phyloP scores from a whole-genome alignment of 2,888 invertebrate species.

The Lasioglossum leucozonium region DNA sequence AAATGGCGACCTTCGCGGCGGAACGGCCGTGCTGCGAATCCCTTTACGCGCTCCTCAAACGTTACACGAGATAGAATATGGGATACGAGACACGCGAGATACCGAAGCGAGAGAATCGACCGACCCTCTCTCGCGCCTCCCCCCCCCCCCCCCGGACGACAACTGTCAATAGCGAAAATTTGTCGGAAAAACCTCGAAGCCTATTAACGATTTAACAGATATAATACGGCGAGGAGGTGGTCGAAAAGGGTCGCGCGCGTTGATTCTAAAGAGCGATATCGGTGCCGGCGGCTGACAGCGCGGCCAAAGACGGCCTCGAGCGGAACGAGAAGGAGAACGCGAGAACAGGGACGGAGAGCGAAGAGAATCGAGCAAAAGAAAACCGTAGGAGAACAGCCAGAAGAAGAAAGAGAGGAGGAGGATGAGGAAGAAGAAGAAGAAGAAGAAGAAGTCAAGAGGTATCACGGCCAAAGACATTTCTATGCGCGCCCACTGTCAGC shows the following conservation, averaged over 20 bases:
- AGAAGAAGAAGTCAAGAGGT: conserved; percentile 60
- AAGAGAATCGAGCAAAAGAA: background rate
- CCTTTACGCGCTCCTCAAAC: conserved; percentile 26
- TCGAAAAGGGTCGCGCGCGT: conserved; percentile 26
- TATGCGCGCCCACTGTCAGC: conserved; percentile 77
- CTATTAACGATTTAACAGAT: conserved; percentile 34
- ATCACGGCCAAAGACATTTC: conserved; percentile 72
- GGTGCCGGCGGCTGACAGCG: conserved; percentile 46
- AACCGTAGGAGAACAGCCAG: background rate
- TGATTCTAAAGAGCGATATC: conserved; percentile 41
- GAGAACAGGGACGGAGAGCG: background rate
- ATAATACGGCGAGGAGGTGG: conserved; percentile 13
- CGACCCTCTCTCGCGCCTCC: background rate
- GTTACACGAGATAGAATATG: conserved; percentile 1
- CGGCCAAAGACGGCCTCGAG: conserved; percentile 52
- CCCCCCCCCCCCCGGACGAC: background rate
- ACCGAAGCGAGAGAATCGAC: no score
- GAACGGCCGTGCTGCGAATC: conserved; percentile 45
- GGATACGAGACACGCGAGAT: background rate
- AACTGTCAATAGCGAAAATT: background rate
- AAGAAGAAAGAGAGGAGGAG: conserved; percentile 30
- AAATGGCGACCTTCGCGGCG: conserved; percentile 57
- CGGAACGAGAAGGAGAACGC: conserved; percentile 29
- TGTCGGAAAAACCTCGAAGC: background rate
- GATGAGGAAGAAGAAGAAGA: conserved; percentile 31